Evolutionary conservation across 2,888 invertebrate species (phyloP).

Genomic region (Coronaproctus castanopsis): DNA sequence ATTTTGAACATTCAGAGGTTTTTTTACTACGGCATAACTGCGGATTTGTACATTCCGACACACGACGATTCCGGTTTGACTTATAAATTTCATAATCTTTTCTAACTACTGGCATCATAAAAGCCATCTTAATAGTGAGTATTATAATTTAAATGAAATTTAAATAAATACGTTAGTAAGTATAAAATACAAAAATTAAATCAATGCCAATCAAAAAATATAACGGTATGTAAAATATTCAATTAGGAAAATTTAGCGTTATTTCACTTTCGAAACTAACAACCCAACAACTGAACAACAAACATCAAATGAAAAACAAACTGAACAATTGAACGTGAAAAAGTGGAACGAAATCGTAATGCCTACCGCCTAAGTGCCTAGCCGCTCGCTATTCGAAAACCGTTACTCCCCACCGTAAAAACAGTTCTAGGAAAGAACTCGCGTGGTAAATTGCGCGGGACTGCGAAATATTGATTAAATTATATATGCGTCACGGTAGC

Average conservation of each 20-base stretch:
- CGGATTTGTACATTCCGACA: slow-evolving; percentile 49
- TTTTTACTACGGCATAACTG: slow-evolving; percentile 42
- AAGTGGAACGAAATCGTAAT: neutral
- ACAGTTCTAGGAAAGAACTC: neutral
- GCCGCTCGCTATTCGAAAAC: no score
- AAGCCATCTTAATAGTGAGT: no score
- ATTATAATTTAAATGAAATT: no score
- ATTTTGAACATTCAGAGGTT: slow-evolving; percentile 47
- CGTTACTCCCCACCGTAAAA: no score
- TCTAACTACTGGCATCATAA: slow-evolving; percentile 87
- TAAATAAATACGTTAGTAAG: no score
- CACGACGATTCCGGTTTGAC: slow-evolving; percentile 51
- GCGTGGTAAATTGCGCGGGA: neutral
- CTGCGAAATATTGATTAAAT: neutral
- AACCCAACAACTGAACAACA: no score
- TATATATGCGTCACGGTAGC: neutral
- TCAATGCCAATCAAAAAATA: no score
- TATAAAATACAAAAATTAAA: no score
- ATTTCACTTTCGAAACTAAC: no score
- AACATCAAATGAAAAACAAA: neutral
- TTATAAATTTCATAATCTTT: slow-evolving; percentile 87
- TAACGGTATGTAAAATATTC: no score
- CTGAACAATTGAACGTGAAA: neutral
- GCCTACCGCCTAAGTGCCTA: no score
- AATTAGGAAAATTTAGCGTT: no score